Evolutionary conservation across 2,797 vertebrate genomes (phyloP), one percentile per base, ranked within the genome.

Genomic region (Streptopelia turtur): DNA sequence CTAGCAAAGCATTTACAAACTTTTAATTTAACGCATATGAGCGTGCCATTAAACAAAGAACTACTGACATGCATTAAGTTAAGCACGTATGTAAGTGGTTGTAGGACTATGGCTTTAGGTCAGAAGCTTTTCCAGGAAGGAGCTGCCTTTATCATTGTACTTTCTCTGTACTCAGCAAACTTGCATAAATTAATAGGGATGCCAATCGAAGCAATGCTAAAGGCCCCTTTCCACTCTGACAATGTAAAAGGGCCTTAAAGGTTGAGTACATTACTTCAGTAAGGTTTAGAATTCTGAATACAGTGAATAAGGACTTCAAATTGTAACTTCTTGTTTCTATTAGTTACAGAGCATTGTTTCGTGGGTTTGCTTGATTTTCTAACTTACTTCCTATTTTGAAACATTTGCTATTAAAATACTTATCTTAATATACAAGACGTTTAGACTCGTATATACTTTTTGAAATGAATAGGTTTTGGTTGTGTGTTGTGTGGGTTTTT

Each of bases 121-220:
- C 56, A 92, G 74, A 90, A 86, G 47, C 65, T 93, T 50, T 81
- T 81, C 45, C 61, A 71, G 35, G 69, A 90, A 56, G 55, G 52
- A 86, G 56, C 74, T 90, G 52, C 63, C 71, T 84, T 82, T 95
- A 63, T 95, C 83, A 24, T 3, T 16, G n/a, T 72, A 16, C 59
- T 78, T 93, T 83, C 66, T 69, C 57, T 0, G 0, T 81, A 53
- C 72, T 92, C 74, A 93, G 72, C 33, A 80, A 87, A 85, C 53
- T 43, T 75, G 53, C 80, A 78, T 61, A 83, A 90, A 94, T 93
- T 87, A 96, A 8, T 61, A 91, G 50, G 75, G n/a, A 66, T 83
- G 59, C 45, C 85, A 83, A 83, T 91, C 6, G 24, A 72, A 92
- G 55, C 60, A 52, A 47, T 69, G 49, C 87, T 93, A 24, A 94